Percentiles rank a stretch among this genome's conserved stretches.
Conservation (phyloP, 2,113 vertebrate species). For the Melospiza georgiana region DNA sequence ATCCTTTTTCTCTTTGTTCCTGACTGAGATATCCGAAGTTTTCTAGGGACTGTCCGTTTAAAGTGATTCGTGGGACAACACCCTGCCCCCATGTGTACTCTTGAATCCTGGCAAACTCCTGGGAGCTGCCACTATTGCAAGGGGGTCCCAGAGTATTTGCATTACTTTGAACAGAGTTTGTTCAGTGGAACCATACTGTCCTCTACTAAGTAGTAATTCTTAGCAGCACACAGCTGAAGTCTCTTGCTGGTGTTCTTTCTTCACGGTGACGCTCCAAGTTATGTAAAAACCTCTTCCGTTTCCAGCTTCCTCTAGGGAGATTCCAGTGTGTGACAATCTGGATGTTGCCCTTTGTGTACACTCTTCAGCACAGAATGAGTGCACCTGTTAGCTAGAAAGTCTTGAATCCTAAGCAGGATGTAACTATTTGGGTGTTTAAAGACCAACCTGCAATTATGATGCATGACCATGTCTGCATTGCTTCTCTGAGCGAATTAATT, state of each 20-base stretch:
- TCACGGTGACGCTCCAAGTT: background rate
- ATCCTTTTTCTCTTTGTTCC: background rate
- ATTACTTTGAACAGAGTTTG: slow-evolving; percentile 14
- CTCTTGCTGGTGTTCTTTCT: slow-evolving; percentile 27
- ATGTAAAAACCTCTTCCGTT: background rate
- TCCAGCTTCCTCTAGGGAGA: slow-evolving; percentile 18
- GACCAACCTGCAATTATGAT: background rate
- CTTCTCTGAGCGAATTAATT: background rate
- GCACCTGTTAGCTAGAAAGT: background rate
- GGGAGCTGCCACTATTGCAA: background rate
- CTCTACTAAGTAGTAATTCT: slow-evolving; percentile 4
- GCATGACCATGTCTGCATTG: background rate
- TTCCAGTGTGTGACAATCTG: background rate
- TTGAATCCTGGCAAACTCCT: background rate
- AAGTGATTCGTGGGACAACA: background rate
- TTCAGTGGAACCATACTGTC: background rate
- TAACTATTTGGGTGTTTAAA: background rate
- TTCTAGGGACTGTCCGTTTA: background rate
- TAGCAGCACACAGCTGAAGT: background rate
- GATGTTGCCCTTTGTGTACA: background rate
- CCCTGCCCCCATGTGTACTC: background rate
- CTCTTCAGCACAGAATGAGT: background rate
- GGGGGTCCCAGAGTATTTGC: background rate
- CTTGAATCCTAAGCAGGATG: slow-evolving; percentile 41
- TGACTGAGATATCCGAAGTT: background rate